Base-by-base conservation (phyloP, 2,113 vertebrate species). In the Chrysochloris asiatica region DNA sequence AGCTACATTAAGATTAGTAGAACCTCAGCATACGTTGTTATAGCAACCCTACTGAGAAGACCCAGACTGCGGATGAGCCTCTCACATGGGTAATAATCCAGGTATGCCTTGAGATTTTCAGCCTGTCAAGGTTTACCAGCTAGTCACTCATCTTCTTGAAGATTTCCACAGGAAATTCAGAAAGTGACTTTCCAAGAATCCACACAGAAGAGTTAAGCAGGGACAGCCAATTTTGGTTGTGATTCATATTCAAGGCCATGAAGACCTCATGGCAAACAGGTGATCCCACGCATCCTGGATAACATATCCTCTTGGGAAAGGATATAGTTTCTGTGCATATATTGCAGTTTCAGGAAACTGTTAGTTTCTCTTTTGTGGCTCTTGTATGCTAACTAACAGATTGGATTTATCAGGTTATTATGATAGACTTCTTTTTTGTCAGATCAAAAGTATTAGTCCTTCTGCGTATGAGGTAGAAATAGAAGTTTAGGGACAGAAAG, bases 341-440 rank as follows among this genome's bases (percentile, higher is more conserved):
- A 89, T 86, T 89, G 17, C 16, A 91, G 14, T 38, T 28, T 75
- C 33, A 30, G 82, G 28, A 83, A 91, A 75, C 14, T 30, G 92
- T 33, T 71, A 17, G 24, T 13, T 79, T 83, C 47, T 28, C 14
- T 50, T 93, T 82, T 63, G 30, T n/a, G 33, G 28, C 33, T 63
- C 24, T 65, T 65, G 61, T n/a, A 30, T 65, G 61, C 33, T 14
- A 12, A 65, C 12, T 2, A 63, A 24, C 10, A 2, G 12, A 33
- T 65, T 30, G 61, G 28, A n/a, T 30, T 4, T 16, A n/a, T 16
- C 0, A 12, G 13, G 61, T 9, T 4, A 5, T 13, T 65, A 30
- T 65, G 61, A n/a, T 3, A 65, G 61, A 65, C 59, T 63, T 54
- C 45, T 33, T 7, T 63, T 91, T 82, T 63, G 8, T 3, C 10